Percentiles rank a stretch among this genome's conserved stretches.
Evolutionary conservation across 2,113 vertebrate genomes (phyloP).

Genomic region (Phasianus colchicus): DNA sequence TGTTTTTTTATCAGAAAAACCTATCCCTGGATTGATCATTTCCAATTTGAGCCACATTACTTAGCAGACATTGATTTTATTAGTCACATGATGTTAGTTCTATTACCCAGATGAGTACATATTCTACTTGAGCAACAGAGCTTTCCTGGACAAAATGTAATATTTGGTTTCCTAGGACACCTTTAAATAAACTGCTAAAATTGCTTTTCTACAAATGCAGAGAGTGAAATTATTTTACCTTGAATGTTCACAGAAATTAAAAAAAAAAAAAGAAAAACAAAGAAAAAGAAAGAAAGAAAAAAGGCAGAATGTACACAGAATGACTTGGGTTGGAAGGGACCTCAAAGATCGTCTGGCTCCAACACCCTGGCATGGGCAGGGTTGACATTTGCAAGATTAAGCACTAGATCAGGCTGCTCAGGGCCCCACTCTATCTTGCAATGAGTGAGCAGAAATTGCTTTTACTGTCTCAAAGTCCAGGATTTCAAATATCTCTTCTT

Average conservation of each 20-base stretch:
- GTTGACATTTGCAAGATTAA: no score
- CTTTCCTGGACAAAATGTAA: slow-evolving; percentile 29
- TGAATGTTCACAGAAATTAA: slow-evolving; percentile 3
- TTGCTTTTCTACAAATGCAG: neutral
- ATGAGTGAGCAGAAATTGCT: neutral
- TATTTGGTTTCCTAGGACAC: slow-evolving; percentile 16
- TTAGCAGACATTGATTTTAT: slow-evolving; percentile 58
- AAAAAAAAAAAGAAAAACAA: neutral
- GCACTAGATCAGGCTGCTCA: no score
- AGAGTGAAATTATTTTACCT: slow-evolving; percentile 16
- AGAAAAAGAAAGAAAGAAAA: no score
- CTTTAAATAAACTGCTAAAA: slow-evolving; percentile 41
- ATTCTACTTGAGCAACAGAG: slow-evolving; percentile 46
- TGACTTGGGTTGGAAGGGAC: no score
- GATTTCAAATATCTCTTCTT: neutral
- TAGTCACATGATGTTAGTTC: slow-evolving; percentile 19
- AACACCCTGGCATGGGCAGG: no score
- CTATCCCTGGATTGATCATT: neutral
- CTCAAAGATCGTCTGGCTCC: no score
- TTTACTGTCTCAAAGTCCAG: neutral
- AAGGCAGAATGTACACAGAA: no score
- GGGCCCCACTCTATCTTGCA: neutral
- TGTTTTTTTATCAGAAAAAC: neutral
- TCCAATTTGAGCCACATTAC: slow-evolving; percentile 46
- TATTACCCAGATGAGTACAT: slow-evolving; percentile 50